phyloP scores from a whole-genome alignment of 2,113 vertebrate genomes.

The Odocoileus hemionus region DNA sequence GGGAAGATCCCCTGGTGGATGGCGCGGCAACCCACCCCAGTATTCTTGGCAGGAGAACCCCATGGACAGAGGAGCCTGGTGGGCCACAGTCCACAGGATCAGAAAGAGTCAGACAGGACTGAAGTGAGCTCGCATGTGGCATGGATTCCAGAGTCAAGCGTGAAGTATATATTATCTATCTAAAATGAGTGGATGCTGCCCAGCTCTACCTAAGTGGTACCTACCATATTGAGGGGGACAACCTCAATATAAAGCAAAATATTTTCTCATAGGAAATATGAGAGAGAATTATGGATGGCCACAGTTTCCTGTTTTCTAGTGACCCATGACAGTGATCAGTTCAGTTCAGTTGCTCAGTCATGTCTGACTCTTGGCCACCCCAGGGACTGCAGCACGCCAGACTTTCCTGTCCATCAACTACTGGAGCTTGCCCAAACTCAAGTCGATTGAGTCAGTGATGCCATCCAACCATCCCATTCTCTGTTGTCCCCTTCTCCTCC shows the following conservation, averaged over 20 bases:
- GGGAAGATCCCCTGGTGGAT: background rate
- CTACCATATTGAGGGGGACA: background rate
- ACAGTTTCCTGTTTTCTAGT: background rate
- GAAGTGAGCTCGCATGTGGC: background rate
- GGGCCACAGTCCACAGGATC: background rate
- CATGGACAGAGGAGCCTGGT: background rate
- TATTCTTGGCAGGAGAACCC: background rate
- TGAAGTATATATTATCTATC: slow-evolving; percentile 3
- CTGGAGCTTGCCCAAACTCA: background rate
- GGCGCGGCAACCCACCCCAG: fast-evolving
- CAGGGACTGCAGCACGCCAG: background rate
- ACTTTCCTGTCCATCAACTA: background rate
- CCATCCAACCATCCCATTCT: background rate
- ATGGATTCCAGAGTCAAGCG: background rate
- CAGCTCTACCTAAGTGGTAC: background rate
- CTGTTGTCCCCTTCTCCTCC: background rate
- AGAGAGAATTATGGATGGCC: background rate
- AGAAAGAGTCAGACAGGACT: background rate
- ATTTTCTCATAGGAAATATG: background rate
- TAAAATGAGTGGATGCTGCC: background rate
- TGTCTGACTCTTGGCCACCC: background rate
- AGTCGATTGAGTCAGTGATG: background rate
- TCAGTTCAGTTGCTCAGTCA: background rate
- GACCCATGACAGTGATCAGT: background rate
- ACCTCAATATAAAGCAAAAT: background rate